Conservation (phyloP, 2,113 vertebrate genomes). For the Aldabrachelys gigantea region DNA sequence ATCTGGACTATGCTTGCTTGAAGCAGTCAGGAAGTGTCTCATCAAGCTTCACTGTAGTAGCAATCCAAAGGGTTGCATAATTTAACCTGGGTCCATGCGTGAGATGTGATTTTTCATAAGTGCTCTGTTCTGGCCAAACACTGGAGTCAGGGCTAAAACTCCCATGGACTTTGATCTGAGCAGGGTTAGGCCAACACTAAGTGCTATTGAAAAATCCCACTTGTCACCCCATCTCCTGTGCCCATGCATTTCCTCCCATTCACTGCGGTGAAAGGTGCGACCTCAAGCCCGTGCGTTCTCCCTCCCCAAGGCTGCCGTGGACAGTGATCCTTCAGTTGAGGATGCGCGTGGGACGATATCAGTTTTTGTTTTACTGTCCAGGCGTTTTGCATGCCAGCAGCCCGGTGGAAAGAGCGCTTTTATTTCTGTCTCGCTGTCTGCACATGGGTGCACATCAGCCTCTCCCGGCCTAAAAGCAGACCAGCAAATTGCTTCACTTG, state of each 20-base stretch:
- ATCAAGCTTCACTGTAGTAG: neutral
- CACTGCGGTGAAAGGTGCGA: rapidly evolving
- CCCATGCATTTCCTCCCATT: neutral
- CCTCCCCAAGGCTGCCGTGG: neutral
- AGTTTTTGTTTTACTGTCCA: neutral
- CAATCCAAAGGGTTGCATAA: neutral
- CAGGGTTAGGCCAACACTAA: neutral
- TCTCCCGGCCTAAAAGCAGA: neutral
- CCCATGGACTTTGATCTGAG: neutral
- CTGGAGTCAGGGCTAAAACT: neutral
- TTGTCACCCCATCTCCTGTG: neutral
- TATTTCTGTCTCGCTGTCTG: neutral
- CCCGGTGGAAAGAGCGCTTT: neutral
- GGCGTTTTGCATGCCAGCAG: neutral
- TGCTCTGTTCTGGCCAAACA: neutral
- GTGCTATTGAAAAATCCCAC: neutral
- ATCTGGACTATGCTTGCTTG: neutral
- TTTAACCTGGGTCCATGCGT: neutral
- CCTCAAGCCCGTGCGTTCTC: neutral
- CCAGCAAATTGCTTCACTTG: slow-evolving; percentile 68
- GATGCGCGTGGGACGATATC: neutral
- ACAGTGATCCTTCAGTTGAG: neutral
- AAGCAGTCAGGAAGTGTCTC: neutral
- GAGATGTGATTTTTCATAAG: neutral
- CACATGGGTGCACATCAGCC: neutral